Evolutionary conservation across 2,888 invertebrate genomes (phyloP), one percentile per base, ranked within the genome.

Genomic region (Acanthopleura granulata): DNA sequence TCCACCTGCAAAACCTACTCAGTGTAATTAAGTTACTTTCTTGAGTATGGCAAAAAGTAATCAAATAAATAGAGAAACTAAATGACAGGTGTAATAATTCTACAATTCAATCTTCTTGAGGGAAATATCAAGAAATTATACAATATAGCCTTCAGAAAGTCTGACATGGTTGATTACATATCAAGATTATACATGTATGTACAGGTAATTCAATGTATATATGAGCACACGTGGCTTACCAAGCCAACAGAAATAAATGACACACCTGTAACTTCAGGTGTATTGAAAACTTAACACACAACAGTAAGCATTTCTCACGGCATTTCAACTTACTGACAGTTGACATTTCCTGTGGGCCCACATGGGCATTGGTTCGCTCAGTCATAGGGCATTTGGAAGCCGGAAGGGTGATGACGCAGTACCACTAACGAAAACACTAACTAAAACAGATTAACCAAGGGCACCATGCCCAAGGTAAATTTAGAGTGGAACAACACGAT

Each of bases 121-220:
- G n/a, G n/a, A n/a, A n/a, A n/a, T n/a, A n/a, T n/a, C n/a, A n/a
- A n/a, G n/a, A n/a, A n/a, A n/a, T n/a, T n/a, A n/a, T n/a, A n/a
- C n/a, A n/a, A n/a, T n/a, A n/a, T n/a, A n/a, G n/a, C n/a, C n/a
- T n/a, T n/a, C n/a, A n/a, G n/a, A n/a, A n/a, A n/a, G n/a, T n/a
- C n/a, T n/a, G n/a, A n/a, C n/a, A n/a, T n/a, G n/a, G n/a, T n/a
- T n/a, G n/a, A n/a, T 40, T 40, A 40, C 40, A 57, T 57, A 57
- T 57, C 22, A n/a, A n/a, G n/a, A n/a, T n/a, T n/a, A n/a, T 57
- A 57, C 57, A 57, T 57, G 57, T 57, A 57, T 57, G 57, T 22
- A n/a, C 57, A n/a, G 12, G 22, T 1, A 57, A n/a, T 57, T 57
- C 6, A n/a, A n/a, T 22, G 22, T n/a, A 40, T 9, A 40, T 40